Evolutionary conservation across 1,140 invertebrate species (phyloP), one percentile per base, ranked within the genome.

Genomic region (Oreohelix idahoensis): DNA sequence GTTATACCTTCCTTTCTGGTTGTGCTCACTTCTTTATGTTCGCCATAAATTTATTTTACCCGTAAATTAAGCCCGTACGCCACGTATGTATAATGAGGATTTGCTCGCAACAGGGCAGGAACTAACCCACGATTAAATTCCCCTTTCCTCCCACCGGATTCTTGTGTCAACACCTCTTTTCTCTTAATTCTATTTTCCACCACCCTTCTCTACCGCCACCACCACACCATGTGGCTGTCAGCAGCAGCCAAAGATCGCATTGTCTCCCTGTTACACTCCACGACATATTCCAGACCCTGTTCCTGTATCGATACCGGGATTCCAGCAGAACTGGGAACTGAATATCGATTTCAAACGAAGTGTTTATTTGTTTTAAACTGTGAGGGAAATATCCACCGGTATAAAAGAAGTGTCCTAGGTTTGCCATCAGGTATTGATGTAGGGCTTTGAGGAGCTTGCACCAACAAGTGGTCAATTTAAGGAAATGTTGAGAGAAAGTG

Each of bases 61-160:
- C n/a, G 29, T 0, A 29, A 66, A 66, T 66, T 32, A 66, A 66
- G 29, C 11, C 29, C 29, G 17, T 32, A 66, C 63, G 42, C 17
- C n/a, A 29, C n/a, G 63, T 66, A 66, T 66, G n/a, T 66, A 66
- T 66, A 66, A 66, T 66, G n/a, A 32, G n/a, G 32, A 66, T 32
- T 66, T 66, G 29, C 63, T 66, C 2, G 32, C 8, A 32, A 66
- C 63, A 15, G n/a, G n/a, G 4, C n/a, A 35, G 17, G n/a, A 66
- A 11, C 29, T 32, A 66, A 35, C n/a, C 63, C n/a, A 35, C 17
- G 63, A 66, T 66, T 66, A 32, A 66, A 32, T 66, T 66, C 29
- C 23, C 26, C 63, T 35, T 8, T 66, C 2, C 26, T 58, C 53
- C 26, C 53, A 11, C 2, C 10, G 23, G 53, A 8, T 58, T n/a